Evolutionary conservation across 2,113 vertebrate genomes (phyloP), one percentile per base, ranked within the genome.

Genomic region (Glaucidium brasilianum): DNA sequence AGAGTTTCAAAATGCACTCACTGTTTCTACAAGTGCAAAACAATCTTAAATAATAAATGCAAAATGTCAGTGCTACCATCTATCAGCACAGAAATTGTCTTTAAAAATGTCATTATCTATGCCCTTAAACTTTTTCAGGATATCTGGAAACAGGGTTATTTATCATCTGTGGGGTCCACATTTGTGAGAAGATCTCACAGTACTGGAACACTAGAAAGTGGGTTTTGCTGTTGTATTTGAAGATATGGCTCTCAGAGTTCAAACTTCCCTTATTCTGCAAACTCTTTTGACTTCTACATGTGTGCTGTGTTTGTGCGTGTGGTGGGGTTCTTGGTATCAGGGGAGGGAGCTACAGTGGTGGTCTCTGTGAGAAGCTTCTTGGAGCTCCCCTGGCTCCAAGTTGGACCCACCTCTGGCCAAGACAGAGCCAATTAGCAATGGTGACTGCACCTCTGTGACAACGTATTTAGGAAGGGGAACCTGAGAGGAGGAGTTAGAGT

Each of bases 31-130:
- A 87, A 89, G 53, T 94, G 56, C 71, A 86, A 88, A 96, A 94
- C 81, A 91, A 87, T 76, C 75, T 85, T 41, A 79, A 87, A 84
- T 91, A 91, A 96, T 84, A 91, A 87, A 92, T 94, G 45, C 49
- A 91, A 94, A 92, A 91, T 93, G 82, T 87, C 85, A 86, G 37
- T 59, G 43, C 64, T 92, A 91, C 77, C 79, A 75, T 94, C 50
- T 77, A 63, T 90, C 92, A 81, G 43, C 55, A 27, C 19, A 69
- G 49, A 91, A 85, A 67, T 59, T 0, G 0, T 95, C 30, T 77
- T 83, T 55, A 52, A 80, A 80, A 83, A 88, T 88, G 18, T 80
- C 32, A 66, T 92, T 88, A 84, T 41, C 74, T 93, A n/a, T 67
- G 47, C 37, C 39, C 43, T 95, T 85, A 68, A 88, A 73, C 52